Evolutionary conservation across 2,888 invertebrate genomes (phyloP), one percentile per base, ranked within the genome.

Genomic region (Sicus ferrugineus): DNA sequence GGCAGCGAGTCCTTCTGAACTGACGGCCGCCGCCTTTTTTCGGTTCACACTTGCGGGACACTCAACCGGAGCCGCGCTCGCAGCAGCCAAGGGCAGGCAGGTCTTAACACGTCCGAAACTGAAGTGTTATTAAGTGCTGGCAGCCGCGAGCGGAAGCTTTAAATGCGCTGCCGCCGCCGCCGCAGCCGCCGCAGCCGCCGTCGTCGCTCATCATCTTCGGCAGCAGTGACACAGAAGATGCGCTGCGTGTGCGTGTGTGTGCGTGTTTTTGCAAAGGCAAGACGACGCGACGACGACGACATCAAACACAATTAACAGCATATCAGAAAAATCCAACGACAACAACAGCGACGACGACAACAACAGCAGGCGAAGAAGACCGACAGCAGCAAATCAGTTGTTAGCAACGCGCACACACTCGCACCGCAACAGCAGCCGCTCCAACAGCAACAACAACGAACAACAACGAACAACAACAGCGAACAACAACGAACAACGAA

Each of bases 1-100:
- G n/a, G n/a, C n/a, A n/a, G n/a, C n/a, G n/a, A n/a, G n/a, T n/a
- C n/a, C n/a, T n/a, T n/a, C n/a, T n/a, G n/a, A n/a, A n/a, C n/a
- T n/a, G n/a, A n/a, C n/a, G n/a, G n/a, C n/a, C n/a, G n/a, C n/a
- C n/a, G n/a, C n/a, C n/a, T n/a, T n/a, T n/a, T n/a, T n/a, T n/a
- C n/a, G n/a, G n/a, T n/a, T n/a, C n/a, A n/a, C n/a, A n/a, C n/a
- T n/a, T n/a, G n/a, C n/a, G n/a, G n/a, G n/a, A n/a, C n/a, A n/a
- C n/a, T n/a, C n/a, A n/a, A n/a, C n/a, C n/a, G n/a, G n/a, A n/a
- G n/a, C n/a, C n/a, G n/a, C 72, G 61, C 50, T 34, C 56, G 54
- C 72, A 54, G 54, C 72, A 54, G 61, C 21, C 64, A 67, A 68
- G 67, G 65, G 38, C 59, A 67, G 48, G 52, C 58, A 67, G 52